Evolutionary conservation across 1,140 invertebrate species (phyloP), one percentile per base, ranked within the genome.

Genomic region (Drosophila ficusphila): DNA sequence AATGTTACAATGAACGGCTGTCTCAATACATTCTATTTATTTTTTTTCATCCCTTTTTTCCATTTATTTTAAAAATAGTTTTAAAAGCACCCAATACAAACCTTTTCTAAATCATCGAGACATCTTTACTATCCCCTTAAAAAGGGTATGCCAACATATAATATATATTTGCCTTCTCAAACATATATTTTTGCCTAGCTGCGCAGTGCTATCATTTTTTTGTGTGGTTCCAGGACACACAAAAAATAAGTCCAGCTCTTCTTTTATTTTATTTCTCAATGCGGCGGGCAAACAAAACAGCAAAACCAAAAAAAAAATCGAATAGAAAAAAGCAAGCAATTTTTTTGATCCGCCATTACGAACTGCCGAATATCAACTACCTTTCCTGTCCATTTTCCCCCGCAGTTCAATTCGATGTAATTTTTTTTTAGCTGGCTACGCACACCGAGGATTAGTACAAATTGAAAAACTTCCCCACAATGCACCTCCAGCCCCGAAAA

Each of bases 381-480:
- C 31, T 7, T 5, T 3, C 27, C 41, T 4, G 4, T 5, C 49
- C 33, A 21, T 53, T 53, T 53, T 41, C 19, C 16, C 51, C 8
- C 19, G 36, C 76, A 61, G 34, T 76, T 71, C 56, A 73, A 73
- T 85, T 81, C 58, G 47, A 72, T 86, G 71, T 76, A 64, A 83
- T 68, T 67, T 75, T 65, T 65, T 85, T 86, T 51, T 31, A 0
- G 29, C 57, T 49, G 33, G 34, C 44, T 34, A 60, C 47, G 57
- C 68, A 64, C 14, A 48, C 33, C 21, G 61, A 33, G 77, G 82
- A 88, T 88, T 86, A 81, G 74, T 54, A 82, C 51, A 86, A 86
- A 86, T 86, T 81, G 77, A 62, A 77, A 76, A 88, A 71, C 29
- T 42, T 52, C 14, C 36, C 60, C 60, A 34, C 52, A 71, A 42